A percentile compares a stretch with the other conserved stretches of the same genome.
phyloP scores from a whole-genome alignment of 2,113 vertebrate genomes.

The Maccullochella peelii region DNA sequence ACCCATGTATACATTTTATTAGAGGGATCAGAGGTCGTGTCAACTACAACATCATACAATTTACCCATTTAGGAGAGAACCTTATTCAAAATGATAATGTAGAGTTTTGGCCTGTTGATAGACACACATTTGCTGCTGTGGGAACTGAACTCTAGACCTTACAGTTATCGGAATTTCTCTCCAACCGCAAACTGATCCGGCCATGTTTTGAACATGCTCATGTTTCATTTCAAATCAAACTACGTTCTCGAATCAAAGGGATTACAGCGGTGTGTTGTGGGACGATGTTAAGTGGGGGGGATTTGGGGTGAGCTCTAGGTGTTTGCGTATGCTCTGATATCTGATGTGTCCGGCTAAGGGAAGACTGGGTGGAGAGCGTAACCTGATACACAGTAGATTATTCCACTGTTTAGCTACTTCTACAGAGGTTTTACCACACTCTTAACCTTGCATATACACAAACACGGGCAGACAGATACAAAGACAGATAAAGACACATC shows the following conservation, averaged over 20 bases:
- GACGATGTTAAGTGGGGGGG: neutral
- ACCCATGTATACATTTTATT: neutral
- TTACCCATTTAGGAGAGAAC: neutral
- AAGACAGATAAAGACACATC: slow-evolving; percentile 10
- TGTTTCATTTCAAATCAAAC: slow-evolving; percentile 40
- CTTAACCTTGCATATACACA: slow-evolving; percentile 34
- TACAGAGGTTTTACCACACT: slow-evolving; percentile 20
- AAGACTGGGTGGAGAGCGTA: slow-evolving; percentile 24
- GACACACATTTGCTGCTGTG: neutral
- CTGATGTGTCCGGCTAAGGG: slow-evolving; percentile 30
- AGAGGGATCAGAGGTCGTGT: neutral
- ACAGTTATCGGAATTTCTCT: slow-evolving; percentile 8
- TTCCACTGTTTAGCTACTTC: slow-evolving; percentile 40
- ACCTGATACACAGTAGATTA: slow-evolving; percentile 57
- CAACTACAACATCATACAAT: neutral
- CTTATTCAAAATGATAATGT: neutral
- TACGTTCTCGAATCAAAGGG: slow-evolving; percentile 14
- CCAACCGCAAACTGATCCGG: neutral
- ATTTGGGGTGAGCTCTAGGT: slow-evolving; percentile 16
- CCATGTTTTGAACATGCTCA: neutral
- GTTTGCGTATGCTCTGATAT: slow-evolving; percentile 41
- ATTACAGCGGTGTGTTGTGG: neutral
- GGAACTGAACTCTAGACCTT: slow-evolving; percentile 23
- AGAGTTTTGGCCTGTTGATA: neutral
- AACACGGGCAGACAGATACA: slow-evolving; percentile 41